Base-by-base conservation (phyloP, 2,888 invertebrate genomes). In the Rambutsinella grinnellia region DNA sequence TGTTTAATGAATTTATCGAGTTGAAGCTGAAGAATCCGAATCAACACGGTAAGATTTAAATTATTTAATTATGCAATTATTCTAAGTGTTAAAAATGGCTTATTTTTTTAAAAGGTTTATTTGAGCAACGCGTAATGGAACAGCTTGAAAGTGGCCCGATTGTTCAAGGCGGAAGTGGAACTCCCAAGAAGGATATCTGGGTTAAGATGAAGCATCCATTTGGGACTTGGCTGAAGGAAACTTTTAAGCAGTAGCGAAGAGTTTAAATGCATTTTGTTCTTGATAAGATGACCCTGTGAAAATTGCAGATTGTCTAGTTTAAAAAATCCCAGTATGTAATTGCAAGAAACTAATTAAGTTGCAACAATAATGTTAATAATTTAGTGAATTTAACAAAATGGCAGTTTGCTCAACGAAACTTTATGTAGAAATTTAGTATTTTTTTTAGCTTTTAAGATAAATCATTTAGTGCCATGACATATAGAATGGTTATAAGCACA, bases 1-100 rank as follows among this genome's bases (percentile, higher is more conserved):
- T 95, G 93, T 95, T 95, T 86, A 90, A 91, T 78, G 90, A 92
- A 61, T 94, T 93, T 86, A 88, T 92, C 65, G 90, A 91, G 81
- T 89, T 89, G 76, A 85, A 85, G 21, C 66, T 87, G 28, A 83
- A 84, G 27, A 81, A 81, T 54, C 78, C 84, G 27, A 84, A 83
- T 79, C 85, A 81, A 78, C 85, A 83, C 84, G 86, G 86, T 86
- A 83, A 81, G 78, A 27, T 24, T 23, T 66, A 66, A 56, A 28
- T 36, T 54, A 28, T 19, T 47, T 47, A 8, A 27, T 44, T 60
- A 5, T 47, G 2, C 19, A 62, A 53, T 23, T 24, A 49, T 8
- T 49, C 5, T n/a, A 24, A 56, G 23, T 24, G 28, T 46, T 61
- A 21, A 3, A 28, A 63, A 28, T 17, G 47, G 49, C 28, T n/a